Conservation (phyloP, 1,140 invertebrate species). For the Galleria mellonella region DNA sequence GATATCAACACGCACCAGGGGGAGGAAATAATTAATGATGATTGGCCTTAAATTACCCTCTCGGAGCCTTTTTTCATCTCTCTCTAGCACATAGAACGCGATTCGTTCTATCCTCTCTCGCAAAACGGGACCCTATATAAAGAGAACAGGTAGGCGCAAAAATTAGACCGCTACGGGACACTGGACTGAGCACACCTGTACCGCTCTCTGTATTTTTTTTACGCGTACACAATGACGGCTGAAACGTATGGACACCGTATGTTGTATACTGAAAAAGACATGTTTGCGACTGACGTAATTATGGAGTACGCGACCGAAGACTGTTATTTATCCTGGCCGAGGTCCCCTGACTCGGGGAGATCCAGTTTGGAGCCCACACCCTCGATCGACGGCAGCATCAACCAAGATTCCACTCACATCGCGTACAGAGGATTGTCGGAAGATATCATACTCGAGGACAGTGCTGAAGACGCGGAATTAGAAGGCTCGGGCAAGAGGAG, state of each 20-base stretch:
- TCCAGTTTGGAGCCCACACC: slow-evolving; percentile 65
- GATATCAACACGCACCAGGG: slow-evolving; percentile 45
- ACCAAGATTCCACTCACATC: slow-evolving; percentile 59
- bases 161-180: slow-evolving; percentile 48
- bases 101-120: slow-evolving; percentile 30
- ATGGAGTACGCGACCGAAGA: slow-evolving; percentile 58
- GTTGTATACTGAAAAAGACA: slow-evolving; percentile 62
- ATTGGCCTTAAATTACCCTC: slow-evolving; percentile 70
- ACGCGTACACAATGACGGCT: slow-evolving; percentile 47
- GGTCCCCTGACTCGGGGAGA: slow-evolving; percentile 68
- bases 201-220: neutral
- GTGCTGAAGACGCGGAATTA: slow-evolving; percentile 59
- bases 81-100: slow-evolving; percentile 17
- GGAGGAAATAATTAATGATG: slow-evolving; percentile 71
- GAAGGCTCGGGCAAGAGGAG: slow-evolving; percentile 67
- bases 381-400: slow-evolving; percentile 49
- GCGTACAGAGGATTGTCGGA: slow-evolving; percentile 63
- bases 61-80: slow-evolving; percentile 33
- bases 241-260: slow-evolving; percentile 71
- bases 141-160: slow-evolving; percentile 48
- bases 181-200: slow-evolving; percentile 36
- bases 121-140: slow-evolving; percentile 59
- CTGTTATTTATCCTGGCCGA: slow-evolving; percentile 59
- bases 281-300: slow-evolving; percentile 54
- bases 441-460: slow-evolving; percentile 60